Conservation (phyloP, 2,888 invertebrate genomes). For the Drosophila macrospina region DNA sequence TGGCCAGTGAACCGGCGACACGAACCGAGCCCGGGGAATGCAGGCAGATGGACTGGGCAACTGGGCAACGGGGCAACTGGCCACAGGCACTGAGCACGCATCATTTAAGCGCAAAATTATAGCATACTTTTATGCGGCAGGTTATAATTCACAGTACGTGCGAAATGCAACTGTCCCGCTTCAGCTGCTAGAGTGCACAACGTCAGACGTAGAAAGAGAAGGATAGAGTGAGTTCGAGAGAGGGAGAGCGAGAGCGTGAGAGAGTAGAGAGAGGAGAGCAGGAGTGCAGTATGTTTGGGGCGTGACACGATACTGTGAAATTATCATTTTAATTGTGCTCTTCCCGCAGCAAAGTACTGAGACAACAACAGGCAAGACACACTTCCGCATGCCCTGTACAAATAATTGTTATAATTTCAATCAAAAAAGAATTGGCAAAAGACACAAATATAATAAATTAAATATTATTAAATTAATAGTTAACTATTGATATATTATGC, state of each 20-base stretch:
- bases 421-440: background rate
- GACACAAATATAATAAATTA: too few species aligned
- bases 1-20: slow-evolving; percentile 29
- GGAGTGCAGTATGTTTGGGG: slow-evolving; percentile 18
- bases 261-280: slow-evolving; percentile 1
- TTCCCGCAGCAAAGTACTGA: slow-evolving; percentile 44
- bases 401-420: background rate
- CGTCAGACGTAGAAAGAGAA: background rate
- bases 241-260: background rate
- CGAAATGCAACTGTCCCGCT: slow-evolving; percentile 62
- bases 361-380: background rate
- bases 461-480: too few species aligned
- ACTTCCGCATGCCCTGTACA: slow-evolving; percentile 6
- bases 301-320: slow-evolving; percentile 53
- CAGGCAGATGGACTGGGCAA: background rate
- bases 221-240: background rate
- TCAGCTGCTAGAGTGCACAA: slow-evolving; percentile 17
- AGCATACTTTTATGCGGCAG: slow-evolving; percentile 77
- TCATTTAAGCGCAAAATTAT: slow-evolving; percentile 79
- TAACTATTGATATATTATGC: background rate
- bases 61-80: slow-evolving; percentile 14
- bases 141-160: slow-evolving; percentile 78
- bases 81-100: slow-evolving; percentile 63
- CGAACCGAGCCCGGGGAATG: background rate
- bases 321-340: slow-evolving; percentile 79